Conservation (phyloP, 2,113 vertebrate species). For the Origma solitaria region DNA sequence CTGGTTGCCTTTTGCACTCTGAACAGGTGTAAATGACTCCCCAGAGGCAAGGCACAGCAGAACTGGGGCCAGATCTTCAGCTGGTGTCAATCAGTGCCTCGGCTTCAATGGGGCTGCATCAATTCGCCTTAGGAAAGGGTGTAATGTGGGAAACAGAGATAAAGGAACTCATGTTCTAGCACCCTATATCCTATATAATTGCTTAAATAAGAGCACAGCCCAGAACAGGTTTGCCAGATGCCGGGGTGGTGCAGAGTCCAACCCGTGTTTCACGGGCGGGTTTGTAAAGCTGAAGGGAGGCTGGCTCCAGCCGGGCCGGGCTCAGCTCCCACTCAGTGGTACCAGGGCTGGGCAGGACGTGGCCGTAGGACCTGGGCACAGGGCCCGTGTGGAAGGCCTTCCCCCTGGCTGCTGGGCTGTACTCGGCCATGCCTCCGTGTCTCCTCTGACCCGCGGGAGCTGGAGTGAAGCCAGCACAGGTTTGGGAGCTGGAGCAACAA, state of each 20-base stretch:
- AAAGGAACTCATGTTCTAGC: constrained; percentile 51
- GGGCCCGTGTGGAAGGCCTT: neutral
- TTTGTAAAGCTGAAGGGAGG: neutral
- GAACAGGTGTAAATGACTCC: constrained; percentile 53
- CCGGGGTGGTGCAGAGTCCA: neutral
- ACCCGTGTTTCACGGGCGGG: neutral
- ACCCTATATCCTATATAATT: constrained; percentile 52
- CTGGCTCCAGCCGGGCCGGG: neutral
- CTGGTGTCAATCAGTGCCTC: constrained; percentile 43
- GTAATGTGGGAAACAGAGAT: constrained; percentile 63
- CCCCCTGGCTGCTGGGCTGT: neutral
- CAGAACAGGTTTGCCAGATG: constrained; percentile 22
- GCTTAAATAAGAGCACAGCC: constrained; percentile 29
- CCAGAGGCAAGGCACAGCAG: constrained; percentile 14
- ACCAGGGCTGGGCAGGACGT: neutral
- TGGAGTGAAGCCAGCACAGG: constrained; percentile 4
- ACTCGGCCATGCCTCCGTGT: neutral
- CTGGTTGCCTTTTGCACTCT: constrained; percentile 24
- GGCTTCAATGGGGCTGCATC: constrained; percentile 25
- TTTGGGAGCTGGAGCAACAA: constrained; percentile 27
- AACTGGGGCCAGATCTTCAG: constrained; percentile 29
- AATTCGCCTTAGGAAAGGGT: constrained; percentile 58
- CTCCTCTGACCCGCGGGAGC: neutral
- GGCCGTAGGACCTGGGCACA: neutral
- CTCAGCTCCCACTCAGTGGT: neutral